These are phyloP conservation scores for Leptinotarsa rubiginosa DNA, from an alignment of 2,888 invertebrate species.

Conservation along the genomic window DNA sequence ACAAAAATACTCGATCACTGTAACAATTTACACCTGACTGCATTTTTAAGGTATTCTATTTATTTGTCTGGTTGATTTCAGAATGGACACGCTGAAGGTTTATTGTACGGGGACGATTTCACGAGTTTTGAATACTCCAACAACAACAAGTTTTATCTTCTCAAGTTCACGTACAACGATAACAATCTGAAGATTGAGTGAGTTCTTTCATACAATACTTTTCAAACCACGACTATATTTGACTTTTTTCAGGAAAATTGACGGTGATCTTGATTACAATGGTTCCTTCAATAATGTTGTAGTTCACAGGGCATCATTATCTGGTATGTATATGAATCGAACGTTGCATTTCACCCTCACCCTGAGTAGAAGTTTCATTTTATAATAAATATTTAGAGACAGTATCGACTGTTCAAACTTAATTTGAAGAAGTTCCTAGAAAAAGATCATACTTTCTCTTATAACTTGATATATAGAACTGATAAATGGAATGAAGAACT, in stretches of 20 bases:
- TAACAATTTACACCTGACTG: too few relatives aligned
- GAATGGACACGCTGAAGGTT: slow-evolving; percentile 76
- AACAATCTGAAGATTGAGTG: background rate
- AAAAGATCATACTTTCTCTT: too few relatives aligned
- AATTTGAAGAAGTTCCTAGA: too few relatives aligned
- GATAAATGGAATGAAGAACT: too few relatives aligned
- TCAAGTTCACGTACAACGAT: background rate
- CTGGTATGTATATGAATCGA: background rate
- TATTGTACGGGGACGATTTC: slow-evolving; percentile 90
- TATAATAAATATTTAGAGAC: too few relatives aligned
- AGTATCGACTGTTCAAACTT: too few relatives aligned
- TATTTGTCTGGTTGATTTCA: slow-evolving; percentile 33
- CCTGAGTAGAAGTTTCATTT: too few relatives aligned
- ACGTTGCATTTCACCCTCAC: too few relatives aligned
- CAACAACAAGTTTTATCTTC: slow-evolving; percentile 19
- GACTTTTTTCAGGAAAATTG: background rate
- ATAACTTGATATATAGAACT: too few relatives aligned
- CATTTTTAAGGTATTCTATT: too few relatives aligned
- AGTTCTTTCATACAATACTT: background rate
- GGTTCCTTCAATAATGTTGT: background rate
- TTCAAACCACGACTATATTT: background rate
- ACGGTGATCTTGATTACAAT: background rate
- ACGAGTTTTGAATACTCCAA: slow-evolving; percentile 71
- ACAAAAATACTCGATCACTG: too few relatives aligned
- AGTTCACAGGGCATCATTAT: background rate